Conservation (phyloP, 2,888 invertebrate species). For the Parapristionchus giblindavisi region DNA sequence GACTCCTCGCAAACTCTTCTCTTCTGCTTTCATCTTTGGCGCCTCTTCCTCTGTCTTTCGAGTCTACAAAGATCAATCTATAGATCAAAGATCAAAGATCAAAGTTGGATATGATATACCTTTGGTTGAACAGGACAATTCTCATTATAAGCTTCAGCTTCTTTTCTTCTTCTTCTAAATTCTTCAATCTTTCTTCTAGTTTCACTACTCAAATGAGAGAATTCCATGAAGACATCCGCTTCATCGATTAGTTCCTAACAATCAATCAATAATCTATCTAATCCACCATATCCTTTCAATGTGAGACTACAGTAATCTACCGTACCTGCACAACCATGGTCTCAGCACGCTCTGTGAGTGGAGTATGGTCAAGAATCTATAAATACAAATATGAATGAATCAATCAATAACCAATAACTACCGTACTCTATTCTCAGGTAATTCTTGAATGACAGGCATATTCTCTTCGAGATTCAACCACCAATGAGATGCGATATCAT, state of each 20-base stretch:
- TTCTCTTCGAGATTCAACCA: conserved; percentile 83
- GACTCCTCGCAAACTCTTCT: conserved; percentile 60
- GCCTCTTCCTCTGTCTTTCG: conserved; percentile 33
- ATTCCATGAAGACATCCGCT: conserved; percentile 70
- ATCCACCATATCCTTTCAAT: too few species aligned
- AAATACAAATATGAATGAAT: background rate
- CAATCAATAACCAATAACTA: background rate
- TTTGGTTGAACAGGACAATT: conserved; percentile 68
- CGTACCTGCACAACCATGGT: conserved; percentile 66
- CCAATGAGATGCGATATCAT: conserved; percentile 93
- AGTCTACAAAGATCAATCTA: background rate
- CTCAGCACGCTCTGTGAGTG: conserved; percentile 67
- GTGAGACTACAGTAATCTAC: background rate
- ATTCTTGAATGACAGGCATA: conserved; percentile 68
- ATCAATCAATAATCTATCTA: background rate
- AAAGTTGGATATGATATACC: too few species aligned
- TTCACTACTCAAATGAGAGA: conserved; percentile 41
- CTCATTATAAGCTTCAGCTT: conserved; percentile 69
- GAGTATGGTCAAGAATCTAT: conserved; percentile 68
- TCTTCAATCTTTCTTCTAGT: conserved; percentile 68
- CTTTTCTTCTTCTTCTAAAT: conserved; percentile 68
- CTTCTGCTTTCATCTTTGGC: conserved; percentile 61
- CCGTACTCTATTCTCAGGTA: conserved; percentile 69
- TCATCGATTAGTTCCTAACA: conserved; percentile 65
- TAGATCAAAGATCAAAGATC: background rate